Conservation (phyloP, 2,888 invertebrate species). For the Crocallis elinguaria region DNA sequence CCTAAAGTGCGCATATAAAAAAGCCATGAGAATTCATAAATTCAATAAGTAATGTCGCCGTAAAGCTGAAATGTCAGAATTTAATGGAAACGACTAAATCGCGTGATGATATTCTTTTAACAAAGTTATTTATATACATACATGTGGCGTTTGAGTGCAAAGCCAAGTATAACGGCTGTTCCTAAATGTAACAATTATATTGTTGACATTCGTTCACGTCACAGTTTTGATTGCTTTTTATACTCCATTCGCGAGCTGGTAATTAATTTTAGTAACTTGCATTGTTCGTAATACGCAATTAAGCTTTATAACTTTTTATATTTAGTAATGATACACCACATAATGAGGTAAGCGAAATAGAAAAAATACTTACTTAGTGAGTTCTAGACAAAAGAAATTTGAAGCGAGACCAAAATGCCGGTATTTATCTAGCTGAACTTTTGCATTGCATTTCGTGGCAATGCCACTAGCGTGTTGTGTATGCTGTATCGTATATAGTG, state of each 20-base stretch:
- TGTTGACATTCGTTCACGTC: conserved; percentile 15
- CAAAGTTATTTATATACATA: conserved; percentile 20
- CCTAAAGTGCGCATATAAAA: neutral
- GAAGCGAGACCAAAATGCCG: too few species aligned
- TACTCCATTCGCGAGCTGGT: too few species aligned
- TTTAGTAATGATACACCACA: too few species aligned
- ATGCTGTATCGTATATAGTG: too few species aligned
- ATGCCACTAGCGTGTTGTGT: too few species aligned
- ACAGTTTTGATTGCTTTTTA: conserved; percentile 12
- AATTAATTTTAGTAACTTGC: neutral
- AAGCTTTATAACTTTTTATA: too few species aligned
- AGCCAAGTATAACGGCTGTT: neutral
- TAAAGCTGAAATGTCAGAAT: conserved; percentile 32
- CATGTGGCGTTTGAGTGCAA: conserved; percentile 1
- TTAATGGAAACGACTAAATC: conserved; percentile 33
- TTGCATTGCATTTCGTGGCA: too few species aligned
- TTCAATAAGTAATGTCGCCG: conserved; percentile 21
- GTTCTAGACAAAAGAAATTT: too few species aligned
- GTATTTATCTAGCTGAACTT: too few species aligned
- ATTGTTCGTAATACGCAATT: too few species aligned
- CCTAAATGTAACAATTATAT: conserved; percentile 20
- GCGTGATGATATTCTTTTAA: conserved; percentile 32
- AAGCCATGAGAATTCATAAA: conserved; percentile 23
- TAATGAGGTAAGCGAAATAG: too few species aligned
- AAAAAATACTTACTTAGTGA: too few species aligned